Base-by-base conservation (phyloP, 1,140 invertebrate genomes). In the Bombus sylvicola region DNA sequence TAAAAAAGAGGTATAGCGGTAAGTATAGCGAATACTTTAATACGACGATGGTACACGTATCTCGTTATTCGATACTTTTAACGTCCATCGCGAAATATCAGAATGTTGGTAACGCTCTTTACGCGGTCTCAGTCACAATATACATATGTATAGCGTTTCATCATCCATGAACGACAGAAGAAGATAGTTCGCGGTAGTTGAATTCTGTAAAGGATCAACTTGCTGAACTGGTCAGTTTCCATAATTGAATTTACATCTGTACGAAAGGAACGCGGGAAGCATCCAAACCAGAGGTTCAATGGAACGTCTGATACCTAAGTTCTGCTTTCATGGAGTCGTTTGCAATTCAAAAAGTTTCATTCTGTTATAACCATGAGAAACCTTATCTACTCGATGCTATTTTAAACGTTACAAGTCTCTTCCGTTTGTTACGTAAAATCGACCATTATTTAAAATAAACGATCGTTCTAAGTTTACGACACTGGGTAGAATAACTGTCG, bases 181-280 rank as follows among this genome's bases (percentile, higher is more conserved):
- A 53, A 53, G 47, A 22, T 53, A 53, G 47, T 53, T 53, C 5
- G 47, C 47, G 47, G 28, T 59, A 59, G 25, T 59, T 28, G 57
- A 57, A 77, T 77, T 43, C 22, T 10, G 13, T 6, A 9, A 25
- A 64, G 76, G 37, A 34, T 34, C 47, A 62, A 34, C 47, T 81
- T 64, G 74, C 79, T 85, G 78, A 71, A 43, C 57, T 39, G 12
- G 66, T 81, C 66, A 66, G 85, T 89, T 78, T 69, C 68, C 87
- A 85, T 88, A 81, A 88, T 47, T 78, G 39, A 47, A 85, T 62
- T 74, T 86, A 43, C 64, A 86, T 68, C 64, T 39, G 59, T 53
- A 53, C 12, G 31, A 28, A 41, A 57, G 74, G 34, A 41, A 53
- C 18, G 47, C 47, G 47, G 47, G 18, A 53, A 53, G 47, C 47